Evolutionary conservation across 1,140 invertebrate genomes (phyloP), one percentile per base, ranked within the genome.

Genomic region (Heliconius nattereri): DNA sequence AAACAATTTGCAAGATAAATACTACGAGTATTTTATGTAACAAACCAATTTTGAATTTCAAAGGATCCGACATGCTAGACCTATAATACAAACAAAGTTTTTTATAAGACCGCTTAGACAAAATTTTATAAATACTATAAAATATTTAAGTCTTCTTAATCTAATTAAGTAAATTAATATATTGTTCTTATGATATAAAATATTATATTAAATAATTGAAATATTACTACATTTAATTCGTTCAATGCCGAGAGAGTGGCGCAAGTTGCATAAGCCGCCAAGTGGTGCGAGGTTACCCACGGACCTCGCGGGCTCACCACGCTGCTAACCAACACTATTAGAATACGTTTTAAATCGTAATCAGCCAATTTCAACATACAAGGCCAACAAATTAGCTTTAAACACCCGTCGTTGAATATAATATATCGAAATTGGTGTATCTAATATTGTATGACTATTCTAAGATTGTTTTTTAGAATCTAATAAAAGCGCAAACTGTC

Each of bases 231-330:
- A 86, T 86, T 81, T 84, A 66, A 29, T 66, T 29, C 60, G 60
- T 86, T 92, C 91, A 93, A 93, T 93, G 91, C 86, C 91, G 88
- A 93, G 90, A 93, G 91, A 93, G 79, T 84, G 91, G 90, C 85
- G 81, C 78, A 78, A 74, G 79, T 87, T 87, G 83, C 86, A 84
- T 78, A 87, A 87, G 82, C 82, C 76, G 83, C 85, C 91, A 93
- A 93, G 85, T 92, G 88, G 90, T 93, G 90, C 91, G 90, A 92
- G 90, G 91, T 91, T 92, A 90, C 77, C 45, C 57, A 75, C 77
- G 84, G 90, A 92, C 90, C 90, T 90, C 88, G 89, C 26, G n/a
- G 40, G 54, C 71, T 78, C 76, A 71, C 37, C 66, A 70, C 60
- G 60, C 37, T 71, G 72, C 52, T 66, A 60, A 35, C 45, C 23